Evolutionary conservation across 2,113 vertebrate genomes (phyloP), one percentile per base, ranked within the genome.

Genomic region (Addax nasomaculatus): DNA sequence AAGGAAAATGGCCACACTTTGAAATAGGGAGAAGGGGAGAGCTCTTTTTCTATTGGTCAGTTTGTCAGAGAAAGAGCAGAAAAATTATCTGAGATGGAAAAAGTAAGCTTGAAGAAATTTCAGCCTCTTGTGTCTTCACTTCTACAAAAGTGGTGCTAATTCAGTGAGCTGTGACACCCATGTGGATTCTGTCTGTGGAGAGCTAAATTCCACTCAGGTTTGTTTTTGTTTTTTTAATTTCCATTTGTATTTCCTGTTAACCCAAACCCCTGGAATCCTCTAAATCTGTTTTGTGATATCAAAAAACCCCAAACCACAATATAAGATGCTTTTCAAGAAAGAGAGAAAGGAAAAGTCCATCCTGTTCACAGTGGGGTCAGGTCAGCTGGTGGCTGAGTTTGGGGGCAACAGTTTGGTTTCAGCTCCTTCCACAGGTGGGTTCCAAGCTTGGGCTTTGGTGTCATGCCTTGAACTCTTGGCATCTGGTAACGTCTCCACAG

Each of bases 231-330:
- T 6, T 89, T 92, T 97, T 60, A 3, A 15, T 93, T 97, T 30
- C 85, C 85, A 29, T 93, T 94, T 94, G 53, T 92, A 95, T 96
- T 90, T 89, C 97, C 97, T 98, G 29, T 29, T 86, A 85, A 67
- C 29, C 76, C 33, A 83, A 97, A 94, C 93, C 96, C 93, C 96
- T 96, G 95, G 95, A 86, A 97, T 96, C 83, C 90, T 94, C 97
- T 95, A 91, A 91, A 5, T 88, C 80, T 43, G 97, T 95, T 89
- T 96, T 55, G 60, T 30, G 45, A 25, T 93, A 96, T 67, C 1
- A 2, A 92, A 95, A 70, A 95, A n/a, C 10, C 36, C 64, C 92
- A 79, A 93, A 60, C 83, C 9, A 3, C 67, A 85, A 47, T 91
- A 36, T 27, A 67, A 70, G 43, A 90, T 86, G 83, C 23, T 60